phyloP scores from a whole-genome alignment of 2,797 vertebrate genomes.

The Tiaroga cobitis region DNA sequence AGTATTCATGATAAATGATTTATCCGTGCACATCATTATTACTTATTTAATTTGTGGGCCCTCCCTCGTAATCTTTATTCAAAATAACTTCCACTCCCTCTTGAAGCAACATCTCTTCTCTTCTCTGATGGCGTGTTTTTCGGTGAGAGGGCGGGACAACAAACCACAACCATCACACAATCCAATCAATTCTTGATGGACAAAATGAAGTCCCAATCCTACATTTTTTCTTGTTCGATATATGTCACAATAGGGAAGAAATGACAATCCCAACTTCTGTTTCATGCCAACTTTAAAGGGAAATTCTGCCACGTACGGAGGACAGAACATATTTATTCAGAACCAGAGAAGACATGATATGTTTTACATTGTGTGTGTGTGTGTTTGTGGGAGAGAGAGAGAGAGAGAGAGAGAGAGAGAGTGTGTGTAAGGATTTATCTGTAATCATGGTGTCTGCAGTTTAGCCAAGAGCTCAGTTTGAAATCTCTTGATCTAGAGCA shows the following conservation, averaged over 20 bases:
- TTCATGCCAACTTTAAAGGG: too few species aligned
- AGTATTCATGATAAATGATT: background rate
- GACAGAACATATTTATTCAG: background rate
- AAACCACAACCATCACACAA: background rate
- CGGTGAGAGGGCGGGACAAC: background rate
- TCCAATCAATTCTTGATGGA: background rate
- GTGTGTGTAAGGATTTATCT: background rate
- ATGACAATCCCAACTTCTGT: background rate
- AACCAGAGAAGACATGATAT: background rate
- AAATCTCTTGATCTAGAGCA: background rate
- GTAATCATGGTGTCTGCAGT: background rate
- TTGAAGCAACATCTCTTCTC: too few species aligned
- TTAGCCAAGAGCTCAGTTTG: background rate
- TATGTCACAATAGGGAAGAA: background rate
- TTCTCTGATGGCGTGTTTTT: background rate
- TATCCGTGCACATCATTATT: background rate
- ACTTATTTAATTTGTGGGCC: background rate
- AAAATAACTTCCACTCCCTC: background rate
- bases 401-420: too few species aligned
- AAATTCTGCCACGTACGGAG: background rate
- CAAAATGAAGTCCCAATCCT: background rate
- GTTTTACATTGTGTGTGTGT: too few species aligned
- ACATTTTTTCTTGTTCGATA: background rate
- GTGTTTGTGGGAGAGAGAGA: too few species aligned
- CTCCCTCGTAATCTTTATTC: background rate